These are phyloP conservation scores for Cerastoderma edule DNA, from an alignment of 2,888 invertebrate species.

Conservation along the genomic window DNA sequence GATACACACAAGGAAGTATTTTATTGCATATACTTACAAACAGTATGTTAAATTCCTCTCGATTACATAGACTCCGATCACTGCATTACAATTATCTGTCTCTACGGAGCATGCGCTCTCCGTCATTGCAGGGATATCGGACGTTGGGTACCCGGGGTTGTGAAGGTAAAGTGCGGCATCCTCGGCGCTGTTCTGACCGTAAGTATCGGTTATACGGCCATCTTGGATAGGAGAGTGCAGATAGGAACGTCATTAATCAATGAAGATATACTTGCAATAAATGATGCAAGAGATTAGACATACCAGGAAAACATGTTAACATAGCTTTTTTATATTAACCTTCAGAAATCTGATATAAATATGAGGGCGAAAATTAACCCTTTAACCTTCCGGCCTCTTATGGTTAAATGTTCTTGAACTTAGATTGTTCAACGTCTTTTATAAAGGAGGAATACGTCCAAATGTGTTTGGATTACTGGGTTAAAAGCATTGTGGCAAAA, in stretches of 20 bases:
- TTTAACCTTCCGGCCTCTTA: not conserved
- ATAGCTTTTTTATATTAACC: not conserved
- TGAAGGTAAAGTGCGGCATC: not conserved
- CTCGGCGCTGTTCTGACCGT: not conserved
- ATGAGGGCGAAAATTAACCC: not conserved
- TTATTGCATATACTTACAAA: not conserved
- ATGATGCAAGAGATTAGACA: no score
- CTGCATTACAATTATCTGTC: not conserved
- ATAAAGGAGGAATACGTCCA: no score
- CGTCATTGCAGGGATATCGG: not conserved
- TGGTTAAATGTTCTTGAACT: no score
- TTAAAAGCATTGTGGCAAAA: no score
- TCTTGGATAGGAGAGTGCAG: no score
- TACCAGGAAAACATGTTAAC: no score
- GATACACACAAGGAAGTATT: no score
- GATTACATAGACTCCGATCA: not conserved
- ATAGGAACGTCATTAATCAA: no score
- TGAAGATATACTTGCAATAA: not conserved
- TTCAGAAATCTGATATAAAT: not conserved
- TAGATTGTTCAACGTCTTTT: no score
- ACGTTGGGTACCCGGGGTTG: not conserved
- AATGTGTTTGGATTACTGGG: no score
- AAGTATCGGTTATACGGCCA: not conserved
- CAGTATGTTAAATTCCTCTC: not conserved
- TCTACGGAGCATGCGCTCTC: slow-evolving; percentile 3